These are phyloP conservation scores for Mythimna lalbum DNA, from an alignment of 2,888 invertebrate genomes.

Conservation along the genomic window DNA sequence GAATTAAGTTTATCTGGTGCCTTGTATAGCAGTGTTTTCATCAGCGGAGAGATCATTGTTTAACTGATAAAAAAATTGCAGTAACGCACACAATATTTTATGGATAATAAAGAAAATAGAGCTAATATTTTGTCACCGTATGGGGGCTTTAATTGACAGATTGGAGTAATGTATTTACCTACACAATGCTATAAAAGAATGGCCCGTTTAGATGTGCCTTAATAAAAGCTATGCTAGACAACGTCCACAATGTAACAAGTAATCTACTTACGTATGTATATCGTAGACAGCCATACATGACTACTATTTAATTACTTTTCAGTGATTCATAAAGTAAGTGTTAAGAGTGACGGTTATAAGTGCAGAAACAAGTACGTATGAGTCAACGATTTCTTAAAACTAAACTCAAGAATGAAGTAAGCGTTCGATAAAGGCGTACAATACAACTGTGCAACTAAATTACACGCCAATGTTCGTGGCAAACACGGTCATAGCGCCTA, in stretches of 20 bases:
- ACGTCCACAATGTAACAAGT: slow-evolving; percentile 15
- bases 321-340: slow-evolving; percentile 64
- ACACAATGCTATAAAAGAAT: background rate
- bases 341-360: slow-evolving; percentile 45
- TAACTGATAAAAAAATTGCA: background rate
- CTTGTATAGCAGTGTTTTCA: too few relatives aligned
- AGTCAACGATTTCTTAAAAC: slow-evolving; percentile 57
- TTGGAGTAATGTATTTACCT: background rate
- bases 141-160: background rate
- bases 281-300: slow-evolving; percentile 5
- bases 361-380: slow-evolving; percentile 23
- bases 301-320: slow-evolving; percentile 24
- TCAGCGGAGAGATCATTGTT: too few relatives aligned
- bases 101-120: background rate
- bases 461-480: background rate
- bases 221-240: slow-evolving; percentile 13
- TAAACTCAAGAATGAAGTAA: slow-evolving; percentile 68
- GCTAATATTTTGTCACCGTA: background rate
- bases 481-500: slow-evolving; percentile 1
- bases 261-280: background rate
- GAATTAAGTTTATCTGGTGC: too few relatives aligned
- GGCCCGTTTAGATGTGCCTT: slow-evolving; percentile 26
- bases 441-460: slow-evolving; percentile 38
- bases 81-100: background rate
- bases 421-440: slow-evolving; percentile 67